Evolutionary conservation across 2,797 vertebrate genomes (phyloP).

Genomic region (Enteromius afrohamiltoni): DNA sequence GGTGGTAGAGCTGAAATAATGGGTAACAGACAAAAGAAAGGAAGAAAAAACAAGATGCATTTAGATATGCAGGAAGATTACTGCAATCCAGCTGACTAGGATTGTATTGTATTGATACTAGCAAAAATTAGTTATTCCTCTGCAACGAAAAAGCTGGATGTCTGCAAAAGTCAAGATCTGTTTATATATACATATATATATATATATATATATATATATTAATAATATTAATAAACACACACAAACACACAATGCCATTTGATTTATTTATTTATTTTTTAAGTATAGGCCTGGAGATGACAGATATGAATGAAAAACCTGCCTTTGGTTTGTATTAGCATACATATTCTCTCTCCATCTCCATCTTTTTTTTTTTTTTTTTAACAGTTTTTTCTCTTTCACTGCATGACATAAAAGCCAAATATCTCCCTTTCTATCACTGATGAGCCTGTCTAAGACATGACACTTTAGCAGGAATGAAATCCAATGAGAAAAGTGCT

Average conservation of each 20-base stretch:
- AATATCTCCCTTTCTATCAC: constrained; percentile 19
- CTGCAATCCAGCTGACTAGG: constrained; percentile 15
- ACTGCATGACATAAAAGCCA: constrained; percentile 9
- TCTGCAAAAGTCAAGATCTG: not conserved
- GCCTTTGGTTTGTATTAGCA: not conserved
- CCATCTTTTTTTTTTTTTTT: too few species aligned
- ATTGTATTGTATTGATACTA: constrained; percentile 42
- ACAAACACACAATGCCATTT: not conserved
- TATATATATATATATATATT: too few species aligned
- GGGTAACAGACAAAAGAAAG: constrained; percentile 32
- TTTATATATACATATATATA: not conserved
- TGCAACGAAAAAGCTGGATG: not conserved
- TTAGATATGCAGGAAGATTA: constrained; percentile 19
- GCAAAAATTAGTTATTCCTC: constrained; percentile 18
- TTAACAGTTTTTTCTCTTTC: not conserved
- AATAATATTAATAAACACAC: not conserved
- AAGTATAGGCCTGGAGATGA: not conserved
- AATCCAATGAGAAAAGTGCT: constrained; percentile 43
- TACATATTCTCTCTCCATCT: not conserved
- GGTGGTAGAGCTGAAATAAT: constrained; percentile 50
- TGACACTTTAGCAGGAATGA: constrained; percentile 15
- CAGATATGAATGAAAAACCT: not conserved
- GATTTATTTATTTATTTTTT: not conserved
- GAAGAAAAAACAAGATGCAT: not conserved
- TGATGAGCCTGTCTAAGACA: constrained; percentile 4